Conservation (phyloP, 2,888 invertebrate species). For the Hypercompe scribonia region DNA sequence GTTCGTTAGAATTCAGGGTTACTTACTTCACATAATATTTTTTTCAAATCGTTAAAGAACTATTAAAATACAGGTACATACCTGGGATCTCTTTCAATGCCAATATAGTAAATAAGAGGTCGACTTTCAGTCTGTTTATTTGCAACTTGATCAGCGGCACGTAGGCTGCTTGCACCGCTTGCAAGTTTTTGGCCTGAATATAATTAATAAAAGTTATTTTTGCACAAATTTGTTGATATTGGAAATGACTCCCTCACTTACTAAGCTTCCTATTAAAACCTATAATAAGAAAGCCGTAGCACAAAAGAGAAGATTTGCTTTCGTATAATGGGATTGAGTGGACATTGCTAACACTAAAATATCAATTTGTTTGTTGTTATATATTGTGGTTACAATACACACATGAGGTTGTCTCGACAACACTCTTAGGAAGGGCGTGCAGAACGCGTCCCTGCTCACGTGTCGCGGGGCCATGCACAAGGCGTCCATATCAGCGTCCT, state of each 20-base stretch:
- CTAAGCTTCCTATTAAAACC: background rate
- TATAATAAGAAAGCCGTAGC: background rate
- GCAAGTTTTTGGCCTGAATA: background rate
- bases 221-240: background rate
- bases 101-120: background rate
- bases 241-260: too few relatives aligned
- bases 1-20: too few relatives aligned
- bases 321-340: background rate
- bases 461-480: conserved; percentile 4
- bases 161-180: background rate
- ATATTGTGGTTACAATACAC: background rate
- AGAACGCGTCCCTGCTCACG: background rate
- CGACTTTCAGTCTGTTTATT: background rate
- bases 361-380: background rate
- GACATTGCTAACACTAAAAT: background rate
- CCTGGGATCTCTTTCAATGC: background rate
- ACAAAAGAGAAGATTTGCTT: background rate
- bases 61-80: background rate
- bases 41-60: too few relatives aligned
- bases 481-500: conserved; percentile 4
- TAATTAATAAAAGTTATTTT: background rate
- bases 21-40: background rate
- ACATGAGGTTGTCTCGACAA: background rate
- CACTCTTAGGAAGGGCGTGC: background rate
- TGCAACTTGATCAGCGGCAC: background rate